Conservation (phyloP, 2,797 vertebrate species). For the Clamator glandarius region DNA sequence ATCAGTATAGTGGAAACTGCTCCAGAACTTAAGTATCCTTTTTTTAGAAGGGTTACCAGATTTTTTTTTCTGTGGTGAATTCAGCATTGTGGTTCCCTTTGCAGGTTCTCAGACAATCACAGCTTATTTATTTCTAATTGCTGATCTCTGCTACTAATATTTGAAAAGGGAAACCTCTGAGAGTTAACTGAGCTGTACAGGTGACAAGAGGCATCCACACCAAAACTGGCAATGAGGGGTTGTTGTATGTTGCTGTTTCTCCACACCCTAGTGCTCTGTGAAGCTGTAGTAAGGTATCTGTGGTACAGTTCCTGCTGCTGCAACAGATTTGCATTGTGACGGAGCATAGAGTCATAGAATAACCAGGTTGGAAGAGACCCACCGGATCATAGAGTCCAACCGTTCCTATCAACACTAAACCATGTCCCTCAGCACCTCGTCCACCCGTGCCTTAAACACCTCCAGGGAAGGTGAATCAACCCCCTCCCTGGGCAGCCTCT, state of each 20-base stretch:
- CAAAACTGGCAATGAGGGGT: neutral
- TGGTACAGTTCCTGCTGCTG: fast-evolving
- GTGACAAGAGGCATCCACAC: neutral
- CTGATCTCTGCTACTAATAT: neutral
- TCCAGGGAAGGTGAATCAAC: no score
- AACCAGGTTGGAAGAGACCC: no score
- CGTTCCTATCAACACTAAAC: no score
- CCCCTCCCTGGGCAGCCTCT: no score
- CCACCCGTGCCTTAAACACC: no score
- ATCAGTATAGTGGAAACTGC: neutral
- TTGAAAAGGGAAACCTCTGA: neutral
- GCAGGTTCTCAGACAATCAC: neutral
- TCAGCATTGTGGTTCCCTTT: neutral
- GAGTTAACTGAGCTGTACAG: neutral
- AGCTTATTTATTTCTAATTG: neutral
- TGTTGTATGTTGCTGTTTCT: neutral
- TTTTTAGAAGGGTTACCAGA: neutral
- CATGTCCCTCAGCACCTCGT: no score
- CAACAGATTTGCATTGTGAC: neutral
- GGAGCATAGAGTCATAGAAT: no score
- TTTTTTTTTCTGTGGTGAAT: neutral
- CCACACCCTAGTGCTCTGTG: neutral
- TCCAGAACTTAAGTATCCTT: neutral
- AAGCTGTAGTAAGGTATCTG: neutral
- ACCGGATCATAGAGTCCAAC: no score